Base-by-base conservation (phyloP, 2,888 invertebrate genomes). In the Fragum fragum region DNA sequence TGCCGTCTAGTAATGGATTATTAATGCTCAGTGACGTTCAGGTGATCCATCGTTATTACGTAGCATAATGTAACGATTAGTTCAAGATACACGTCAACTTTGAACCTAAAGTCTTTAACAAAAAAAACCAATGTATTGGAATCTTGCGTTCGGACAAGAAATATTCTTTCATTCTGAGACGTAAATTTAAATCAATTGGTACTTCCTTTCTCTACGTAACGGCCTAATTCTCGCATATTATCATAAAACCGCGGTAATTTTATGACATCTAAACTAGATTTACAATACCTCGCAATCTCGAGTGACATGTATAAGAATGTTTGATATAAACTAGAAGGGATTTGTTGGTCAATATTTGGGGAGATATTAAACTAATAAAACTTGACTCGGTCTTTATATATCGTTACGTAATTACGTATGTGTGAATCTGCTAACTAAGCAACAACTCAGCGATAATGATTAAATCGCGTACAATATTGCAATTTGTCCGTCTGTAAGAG, bases 181-280 rank as follows among this genome's bases (percentile, higher is more conserved):
- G n/a, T n/a, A n/a, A n/a, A n/a, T n/a, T n/a, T n/a, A n/a, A n/a
- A n/a, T n/a, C n/a, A n/a, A n/a, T n/a, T n/a, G n/a, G n/a, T n/a
- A n/a, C n/a, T n/a, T n/a, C n/a, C n/a, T n/a, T n/a, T n/a, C n/a
- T n/a, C n/a, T n/a, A n/a, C n/a, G n/a, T n/a, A n/a, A n/a, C n/a
- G n/a, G n/a, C n/a, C n/a, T n/a, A n/a, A n/a, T n/a, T n/a, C n/a
- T n/a, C n/a, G n/a, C n/a, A n/a, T n/a, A 36, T 36, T 36, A 36
- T 9, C 32, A 36, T 36, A 36, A n/a, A 36, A 36, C 32, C 32
- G 63, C 63, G 36, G 63, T 63, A 63, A 32, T 32, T 29, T 63
- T 63, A 63, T 63, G 63, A 63, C 63, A 29, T 63, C 14, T 63
- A 32, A 32, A 63, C 32, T 63, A 63, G 63, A 63, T 63, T 63